A percentile compares a stretch with the other conserved stretches of the same genome.
phyloP scores from a whole-genome alignment of 92 coral and sea anemone genomes.

The Palythoa grandiflora region DNA sequence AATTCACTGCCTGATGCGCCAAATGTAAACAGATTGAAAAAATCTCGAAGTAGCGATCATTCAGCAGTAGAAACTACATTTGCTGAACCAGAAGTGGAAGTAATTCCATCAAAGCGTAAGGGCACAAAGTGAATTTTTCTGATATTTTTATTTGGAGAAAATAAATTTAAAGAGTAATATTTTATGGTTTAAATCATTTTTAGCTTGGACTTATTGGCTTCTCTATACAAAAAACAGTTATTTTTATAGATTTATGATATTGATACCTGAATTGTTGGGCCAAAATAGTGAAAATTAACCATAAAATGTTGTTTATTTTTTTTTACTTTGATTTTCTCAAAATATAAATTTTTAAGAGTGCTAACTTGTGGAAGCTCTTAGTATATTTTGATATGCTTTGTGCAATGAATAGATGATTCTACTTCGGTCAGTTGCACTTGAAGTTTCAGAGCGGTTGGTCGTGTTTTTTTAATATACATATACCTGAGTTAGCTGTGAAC shows the following conservation, averaged over 20 bases:
- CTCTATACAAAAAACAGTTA: background rate
- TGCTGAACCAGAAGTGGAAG: too few relatives aligned
- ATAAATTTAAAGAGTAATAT: too few relatives aligned
- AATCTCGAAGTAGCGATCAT: too few relatives aligned
- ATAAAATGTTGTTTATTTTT: background rate
- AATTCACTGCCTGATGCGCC: conserved; percentile 38
- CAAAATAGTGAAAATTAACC: background rate
- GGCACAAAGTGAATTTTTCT: too few relatives aligned
- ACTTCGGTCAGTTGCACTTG: too few relatives aligned
- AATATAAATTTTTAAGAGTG: background rate
- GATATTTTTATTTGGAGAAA: too few relatives aligned
- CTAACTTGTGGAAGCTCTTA: background rate
- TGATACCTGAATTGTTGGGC: background rate
- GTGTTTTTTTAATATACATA: background rate
- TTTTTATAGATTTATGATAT: background rate
- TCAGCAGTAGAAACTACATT: too few relatives aligned
- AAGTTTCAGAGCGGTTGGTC: too few relatives aligned
- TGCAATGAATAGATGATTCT: background rate
- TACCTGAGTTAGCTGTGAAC: too few relatives aligned
- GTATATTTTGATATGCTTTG: conserved; percentile 3
- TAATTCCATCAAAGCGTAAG: too few relatives aligned
- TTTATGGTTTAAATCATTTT: too few relatives aligned
- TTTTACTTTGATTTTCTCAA: background rate
- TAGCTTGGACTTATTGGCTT: background rate
- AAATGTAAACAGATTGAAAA: background rate